Evolutionary conservation across 35 echinoderm and acorn worm genomes (phyloP), one percentile per base, ranked within the genome.

Genomic region (Ptychodera flava): DNA sequence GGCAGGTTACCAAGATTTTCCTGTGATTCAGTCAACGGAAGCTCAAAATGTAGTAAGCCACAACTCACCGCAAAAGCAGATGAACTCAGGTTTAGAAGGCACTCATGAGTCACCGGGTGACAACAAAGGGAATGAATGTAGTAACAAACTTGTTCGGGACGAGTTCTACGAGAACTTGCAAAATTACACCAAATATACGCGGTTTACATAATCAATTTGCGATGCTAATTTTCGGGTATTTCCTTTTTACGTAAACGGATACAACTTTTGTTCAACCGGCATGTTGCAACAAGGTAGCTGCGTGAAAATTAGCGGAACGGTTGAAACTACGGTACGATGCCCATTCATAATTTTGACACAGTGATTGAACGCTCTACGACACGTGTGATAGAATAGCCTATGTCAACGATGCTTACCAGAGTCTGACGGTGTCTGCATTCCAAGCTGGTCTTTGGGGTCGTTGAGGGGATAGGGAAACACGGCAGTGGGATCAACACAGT

Each of bases 381-480:
- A n/a, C n/a, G n/a, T n/a, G n/a, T n/a, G n/a, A n/a, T n/a, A n/a
- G n/a, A n/a, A n/a, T n/a, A n/a, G n/a, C n/a, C n/a, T n/a, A n/a
- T n/a, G n/a, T n/a, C n/a, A n/a, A n/a, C n/a, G 1, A 33, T n/a
- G 90, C 90, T 94, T 81, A 98, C 95, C 95, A 85, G 95, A 98
- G 79, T 98, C 95, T 35, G 95, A 94, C 28, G 92, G 95, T 78
- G 95, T 94, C n/a, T 86, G 76, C 15, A 82, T 53, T 94, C 92
- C 92, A 94, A 80, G 76, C 88, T 80, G 35, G 90, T 92, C 34
- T 93, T 89, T 64, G 6, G 45, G 31, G 92, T 93, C 14, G 30
- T 75, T 86, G 35, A 98, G 85, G 1, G 95, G 96, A 88, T 99
- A 99, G 28, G 96, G 96, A 78, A 99, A 99, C 16, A 99, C 93